Evolutionary conservation across 1,140 invertebrate genomes (phyloP).

Genomic region (Lepidurus arcticus): DNA sequence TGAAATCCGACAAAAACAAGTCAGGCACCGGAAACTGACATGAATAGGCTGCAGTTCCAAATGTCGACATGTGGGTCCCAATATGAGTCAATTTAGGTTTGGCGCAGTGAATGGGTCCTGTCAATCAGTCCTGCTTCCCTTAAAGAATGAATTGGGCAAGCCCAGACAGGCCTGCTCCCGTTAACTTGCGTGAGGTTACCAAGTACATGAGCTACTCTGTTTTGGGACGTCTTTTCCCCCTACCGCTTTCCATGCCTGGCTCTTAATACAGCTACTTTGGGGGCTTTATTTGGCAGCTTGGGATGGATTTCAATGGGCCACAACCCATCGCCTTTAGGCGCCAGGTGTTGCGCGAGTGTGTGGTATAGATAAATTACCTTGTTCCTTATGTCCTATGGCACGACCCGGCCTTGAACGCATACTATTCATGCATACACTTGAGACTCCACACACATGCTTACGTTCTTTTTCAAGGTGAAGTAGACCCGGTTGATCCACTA

Average conservation of each 20-base stretch:
- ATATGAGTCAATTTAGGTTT: neutral
- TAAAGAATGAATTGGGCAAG: neutral
- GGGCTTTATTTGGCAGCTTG: no score
- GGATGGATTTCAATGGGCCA: neutral
- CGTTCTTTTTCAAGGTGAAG: neutral
- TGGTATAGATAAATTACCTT: neutral
- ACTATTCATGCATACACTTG: neutral
- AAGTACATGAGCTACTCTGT: neutral
- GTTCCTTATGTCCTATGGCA: neutral
- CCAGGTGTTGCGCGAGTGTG: conserved; percentile 7
- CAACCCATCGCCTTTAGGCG: neutral
- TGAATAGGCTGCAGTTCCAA: neutral
- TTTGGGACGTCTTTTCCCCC: no score
- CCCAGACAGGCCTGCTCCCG: neutral
- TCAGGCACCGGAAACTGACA: neutral
- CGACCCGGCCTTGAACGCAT: neutral
- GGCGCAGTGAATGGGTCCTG: neutral
- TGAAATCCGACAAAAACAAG: neutral
- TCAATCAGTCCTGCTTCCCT: neutral
- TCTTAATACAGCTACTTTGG: no score
- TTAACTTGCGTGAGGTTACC: neutral
- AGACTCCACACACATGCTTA: neutral
- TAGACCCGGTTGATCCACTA: neutral
- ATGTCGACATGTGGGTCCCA: neutral
- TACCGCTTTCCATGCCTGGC: no score